Base-by-base conservation (phyloP, 2,888 invertebrate genomes). In the Phania funesta region DNA sequence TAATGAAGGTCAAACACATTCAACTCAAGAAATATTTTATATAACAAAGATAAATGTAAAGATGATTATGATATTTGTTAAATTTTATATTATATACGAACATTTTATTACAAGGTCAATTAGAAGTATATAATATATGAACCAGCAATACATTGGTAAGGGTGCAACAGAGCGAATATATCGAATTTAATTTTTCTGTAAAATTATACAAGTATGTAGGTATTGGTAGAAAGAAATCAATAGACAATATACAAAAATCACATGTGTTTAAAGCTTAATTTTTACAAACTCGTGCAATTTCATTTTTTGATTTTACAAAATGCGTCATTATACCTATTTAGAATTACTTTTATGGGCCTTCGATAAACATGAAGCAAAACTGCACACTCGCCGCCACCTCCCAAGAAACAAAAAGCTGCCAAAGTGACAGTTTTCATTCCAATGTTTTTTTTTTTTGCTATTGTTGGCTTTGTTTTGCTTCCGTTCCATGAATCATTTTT, bases 401-500 rank as follows among this genome's bases (percentile, higher is more conserved):
- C 60, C 71, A n/a, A 67, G 65, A 65, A 64, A 64, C 58, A 70
- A 64, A 54, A 48, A 18, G 13, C 24, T 44, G 11, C n/a, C 24
- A 56, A 38, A 52, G 16, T 74, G 64, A 70, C 80, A 79, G 70
- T 75, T 68, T 52, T 75, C 68, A 68, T 11, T 60, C 38, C 32
- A 32, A 50, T 70, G 6, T 46, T 46, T 29, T 67, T 65, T 13
- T 44, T 29, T 56, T 74, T 67, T 74, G 73, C 78, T 70, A 73
- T 82, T 74, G 26, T 77, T 64, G 68, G 32, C 35, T 82, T 74
- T 74, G 74, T 74, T 82, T 82, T 82, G 78, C 54, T 82, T 82
- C 82, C 82, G 82, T 82, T 82, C 81, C 29, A 75, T 82, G 82
- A 82, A 78, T 82, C 82, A 82, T 75, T 64, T 41, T 73, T 41